Conservation (phyloP, 2,113 vertebrate genomes). For the Toxostoma redivivum region DNA sequence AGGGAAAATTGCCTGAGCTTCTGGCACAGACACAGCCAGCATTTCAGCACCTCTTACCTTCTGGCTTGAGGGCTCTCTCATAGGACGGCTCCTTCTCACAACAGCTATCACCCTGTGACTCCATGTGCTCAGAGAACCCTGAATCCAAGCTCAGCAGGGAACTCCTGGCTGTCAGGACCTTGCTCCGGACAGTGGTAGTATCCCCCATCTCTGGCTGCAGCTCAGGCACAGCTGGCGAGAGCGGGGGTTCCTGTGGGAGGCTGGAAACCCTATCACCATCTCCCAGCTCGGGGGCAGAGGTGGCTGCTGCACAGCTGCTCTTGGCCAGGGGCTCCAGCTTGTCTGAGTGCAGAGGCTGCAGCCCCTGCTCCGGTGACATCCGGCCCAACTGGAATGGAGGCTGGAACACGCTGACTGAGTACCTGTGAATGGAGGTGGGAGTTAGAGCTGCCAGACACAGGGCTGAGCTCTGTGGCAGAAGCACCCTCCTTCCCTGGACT, state of each 20-base stretch:
- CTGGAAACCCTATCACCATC: constrained; percentile 59
- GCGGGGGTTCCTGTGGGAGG: constrained; percentile 61
- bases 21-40: neutral
- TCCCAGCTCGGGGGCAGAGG: constrained; percentile 45
- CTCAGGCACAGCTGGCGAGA: constrained; percentile 54
- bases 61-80: constrained; percentile 88
- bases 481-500: neutral
- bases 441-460: neutral
- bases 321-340: constrained; percentile 55
- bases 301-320: constrained; percentile 47
- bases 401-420: constrained; percentile 96
- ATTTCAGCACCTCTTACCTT: constrained; percentile 75
- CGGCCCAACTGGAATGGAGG: constrained; percentile 91
- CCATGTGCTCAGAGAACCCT: constrained; percentile 79
- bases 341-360: constrained; percentile 55
- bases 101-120: constrained; percentile 69
- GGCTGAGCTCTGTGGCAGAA: neutral
- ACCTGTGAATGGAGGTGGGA: constrained; percentile 61
- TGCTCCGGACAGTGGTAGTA: constrained; percentile 23
- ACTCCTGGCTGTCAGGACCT: constrained; percentile 65
- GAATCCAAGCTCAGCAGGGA: constrained; percentile 79
- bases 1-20: neutral
- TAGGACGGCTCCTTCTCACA: constrained; percentile 85
- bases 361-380: constrained; percentile 81
- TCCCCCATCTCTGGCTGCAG: constrained; percentile 53